Percentiles rank a stretch among this genome's conserved stretches.
Conservation (phyloP, 2,797 vertebrate species). For the Enteromius viviparus region DNA sequence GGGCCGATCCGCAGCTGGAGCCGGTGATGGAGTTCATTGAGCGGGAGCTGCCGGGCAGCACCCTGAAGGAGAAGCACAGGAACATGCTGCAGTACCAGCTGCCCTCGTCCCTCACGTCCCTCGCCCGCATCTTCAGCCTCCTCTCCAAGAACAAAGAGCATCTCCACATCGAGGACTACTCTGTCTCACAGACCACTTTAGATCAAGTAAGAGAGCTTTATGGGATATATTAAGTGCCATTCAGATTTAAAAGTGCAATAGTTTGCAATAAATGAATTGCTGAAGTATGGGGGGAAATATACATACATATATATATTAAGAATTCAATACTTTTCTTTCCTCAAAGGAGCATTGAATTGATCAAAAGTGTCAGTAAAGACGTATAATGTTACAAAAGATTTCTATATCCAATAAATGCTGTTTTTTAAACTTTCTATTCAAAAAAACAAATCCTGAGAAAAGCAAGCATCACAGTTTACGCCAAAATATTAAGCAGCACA, state of each 20-base stretch:
- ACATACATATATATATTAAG: not conserved
- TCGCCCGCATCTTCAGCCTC: conserved; percentile 95
- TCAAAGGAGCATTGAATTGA: not conserved
- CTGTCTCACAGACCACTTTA: conserved; percentile 96
- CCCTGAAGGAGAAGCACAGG: conserved; percentile 93
- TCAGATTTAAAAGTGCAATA: too few relatives aligned
- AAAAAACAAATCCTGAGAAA: not conserved
- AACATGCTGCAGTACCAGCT: conserved; percentile 98
- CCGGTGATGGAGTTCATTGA: conserved; percentile 92
- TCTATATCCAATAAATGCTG: not conserved
- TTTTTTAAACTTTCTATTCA: not conserved
- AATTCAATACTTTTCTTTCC: not conserved
- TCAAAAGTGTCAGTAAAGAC: not conserved
- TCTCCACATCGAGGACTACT: conserved; percentile 98
- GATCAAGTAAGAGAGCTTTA: conserved; percentile 87
- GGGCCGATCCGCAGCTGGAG: conserved; percentile 86
- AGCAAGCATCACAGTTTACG: not conserved
- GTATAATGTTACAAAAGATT: not conserved
- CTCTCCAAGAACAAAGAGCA: conserved; percentile 91
- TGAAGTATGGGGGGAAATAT: too few relatives aligned
- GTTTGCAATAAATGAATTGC: too few relatives aligned
- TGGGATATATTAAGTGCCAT: not conserved
- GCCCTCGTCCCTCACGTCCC: conserved; percentile 87
- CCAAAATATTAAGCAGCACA: not conserved
- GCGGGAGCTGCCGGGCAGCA: conserved; percentile 88